Evolutionary conservation across 1,140 invertebrate genomes (phyloP).

Genomic region (Myzus persicae): DNA sequence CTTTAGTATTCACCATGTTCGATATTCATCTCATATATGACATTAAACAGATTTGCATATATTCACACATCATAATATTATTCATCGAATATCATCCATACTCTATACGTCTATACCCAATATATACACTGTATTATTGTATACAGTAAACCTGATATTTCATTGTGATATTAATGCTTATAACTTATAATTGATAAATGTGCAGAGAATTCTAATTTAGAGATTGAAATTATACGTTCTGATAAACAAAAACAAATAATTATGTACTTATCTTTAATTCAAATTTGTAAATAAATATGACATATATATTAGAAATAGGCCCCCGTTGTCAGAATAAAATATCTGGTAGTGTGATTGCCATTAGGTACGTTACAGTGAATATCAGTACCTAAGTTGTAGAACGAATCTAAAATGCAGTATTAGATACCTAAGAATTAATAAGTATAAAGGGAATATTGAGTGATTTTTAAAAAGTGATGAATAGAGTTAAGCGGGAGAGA

Average conservation of each 20-base stretch:
- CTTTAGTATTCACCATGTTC: neutral
- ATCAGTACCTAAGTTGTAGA: neutral
- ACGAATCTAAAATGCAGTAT: neutral
- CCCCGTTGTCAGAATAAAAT: neutral
- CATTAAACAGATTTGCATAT: neutral
- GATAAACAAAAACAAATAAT: neutral
- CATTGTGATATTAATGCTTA: neutral
- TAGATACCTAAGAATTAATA: neutral
- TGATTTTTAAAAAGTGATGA: neutral
- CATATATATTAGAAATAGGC: neutral
- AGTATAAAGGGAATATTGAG: neutral
- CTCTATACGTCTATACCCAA: too few species aligned
- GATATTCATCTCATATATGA: neutral
- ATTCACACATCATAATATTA: conserved; percentile 1
- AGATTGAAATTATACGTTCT: neutral
- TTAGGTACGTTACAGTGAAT: neutral
- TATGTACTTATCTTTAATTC: too few species aligned
- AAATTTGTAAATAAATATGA: neutral
- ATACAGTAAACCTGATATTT: neutral
- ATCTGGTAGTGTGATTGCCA: neutral
- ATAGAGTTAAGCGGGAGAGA: neutral
- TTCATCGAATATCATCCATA: neutral
- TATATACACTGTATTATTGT: too few species aligned
- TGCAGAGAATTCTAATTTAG: neutral
- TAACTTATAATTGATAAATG: neutral